These are phyloP conservation scores for Hydroisotoma schaefferi DNA, from an alignment of 2,888 invertebrate genomes.

Conservation along the genomic window DNA sequence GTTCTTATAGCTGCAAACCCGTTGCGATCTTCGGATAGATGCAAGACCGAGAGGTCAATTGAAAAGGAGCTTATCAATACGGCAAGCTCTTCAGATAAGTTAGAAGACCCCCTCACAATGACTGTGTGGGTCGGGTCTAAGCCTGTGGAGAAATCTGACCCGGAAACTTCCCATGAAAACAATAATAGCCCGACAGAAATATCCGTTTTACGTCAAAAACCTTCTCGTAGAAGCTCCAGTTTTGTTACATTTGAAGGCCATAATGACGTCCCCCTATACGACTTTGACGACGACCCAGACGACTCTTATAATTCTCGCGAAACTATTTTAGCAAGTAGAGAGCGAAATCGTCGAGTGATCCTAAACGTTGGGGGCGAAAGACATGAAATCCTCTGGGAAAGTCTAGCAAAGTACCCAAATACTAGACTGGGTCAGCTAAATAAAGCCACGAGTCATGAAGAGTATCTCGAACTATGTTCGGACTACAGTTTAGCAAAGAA, in stretches of 20 bases:
- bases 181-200: neutral
- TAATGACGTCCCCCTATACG: neutral
- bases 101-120: constrained; percentile 25
- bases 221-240: constrained; percentile 4
- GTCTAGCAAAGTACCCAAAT: constrained; percentile 22
- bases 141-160: neutral
- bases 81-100: constrained; percentile 20
- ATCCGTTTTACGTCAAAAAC: too few relatives aligned
- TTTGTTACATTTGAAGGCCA: neutral
- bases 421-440: constrained; percentile 32
- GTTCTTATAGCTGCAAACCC: constrained; percentile 8
- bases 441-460: constrained; percentile 17
- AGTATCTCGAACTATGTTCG: constrained; percentile 24
- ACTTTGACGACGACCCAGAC: neutral
- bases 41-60: too few relatives aligned
- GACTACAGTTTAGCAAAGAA: constrained; percentile 26
- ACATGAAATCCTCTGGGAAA: constrained; percentile 37
- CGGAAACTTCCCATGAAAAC: neutral
- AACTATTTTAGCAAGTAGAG: constrained; percentile 19
- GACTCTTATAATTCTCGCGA: neutral
- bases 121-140: constrained; percentile 8
- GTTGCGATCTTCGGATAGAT: neutral
- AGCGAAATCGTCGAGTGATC: constrained; percentile 17
- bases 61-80: neutral
- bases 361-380: constrained; percentile 32